Evolutionary conservation across 2,888 invertebrate genomes (phyloP).

Genomic region (Cephus spinipes): DNA sequence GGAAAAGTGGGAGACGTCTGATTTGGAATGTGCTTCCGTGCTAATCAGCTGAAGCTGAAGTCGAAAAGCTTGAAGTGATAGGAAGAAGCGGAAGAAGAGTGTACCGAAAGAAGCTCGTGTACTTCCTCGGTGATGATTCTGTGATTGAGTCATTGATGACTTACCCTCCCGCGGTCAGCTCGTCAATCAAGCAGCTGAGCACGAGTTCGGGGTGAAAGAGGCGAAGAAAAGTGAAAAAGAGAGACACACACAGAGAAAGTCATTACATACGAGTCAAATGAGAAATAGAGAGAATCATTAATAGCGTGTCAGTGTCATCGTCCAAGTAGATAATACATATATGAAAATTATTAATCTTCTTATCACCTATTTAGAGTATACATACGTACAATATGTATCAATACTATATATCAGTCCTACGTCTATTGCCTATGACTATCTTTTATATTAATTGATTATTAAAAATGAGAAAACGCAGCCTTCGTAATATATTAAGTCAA

Average conservation of each 20-base stretch:
- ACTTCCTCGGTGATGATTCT: background rate
- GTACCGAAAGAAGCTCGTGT: background rate
- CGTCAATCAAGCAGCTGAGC: slow-evolving; percentile 88
- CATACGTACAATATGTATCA: background rate
- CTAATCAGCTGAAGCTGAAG: background rate
- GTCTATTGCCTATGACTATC: background rate
- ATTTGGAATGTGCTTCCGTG: background rate
- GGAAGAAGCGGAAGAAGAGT: background rate
- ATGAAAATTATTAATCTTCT: background rate
- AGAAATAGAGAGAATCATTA: slow-evolving; percentile 55
- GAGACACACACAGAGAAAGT: slow-evolving; percentile 66
- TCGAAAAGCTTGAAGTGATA: background rate
- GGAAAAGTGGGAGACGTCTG: background rate
- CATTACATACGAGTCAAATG: slow-evolving; percentile 60
- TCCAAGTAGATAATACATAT: background rate
- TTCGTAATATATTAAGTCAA: background rate
- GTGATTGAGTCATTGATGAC: slow-evolving; percentile 65
- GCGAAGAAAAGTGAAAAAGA: slow-evolving; percentile 62
- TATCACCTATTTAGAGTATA: background rate
- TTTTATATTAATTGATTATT: background rate
- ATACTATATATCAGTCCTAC: background rate
- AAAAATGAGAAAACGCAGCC: background rate
- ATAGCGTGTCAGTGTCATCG: background rate
- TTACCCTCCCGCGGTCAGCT: slow-evolving; percentile 85
- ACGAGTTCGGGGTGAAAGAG: slow-evolving; percentile 62